Evolutionary conservation across 2,888 invertebrate species (phyloP).

Genomic region (Rotaria sp.): DNA sequence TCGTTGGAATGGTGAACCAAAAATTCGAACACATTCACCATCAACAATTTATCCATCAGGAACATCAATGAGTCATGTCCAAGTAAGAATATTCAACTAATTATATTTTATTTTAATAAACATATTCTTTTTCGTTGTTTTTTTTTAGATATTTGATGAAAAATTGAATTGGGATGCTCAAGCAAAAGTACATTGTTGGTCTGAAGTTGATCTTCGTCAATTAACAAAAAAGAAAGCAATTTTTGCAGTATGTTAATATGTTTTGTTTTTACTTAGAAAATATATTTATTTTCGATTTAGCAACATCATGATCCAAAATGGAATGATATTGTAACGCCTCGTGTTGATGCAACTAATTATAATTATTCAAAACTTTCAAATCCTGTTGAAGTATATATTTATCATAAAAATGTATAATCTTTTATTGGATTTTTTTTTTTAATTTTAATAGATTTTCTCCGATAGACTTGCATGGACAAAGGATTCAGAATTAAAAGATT

Average conservation of each 20-base stretch:
- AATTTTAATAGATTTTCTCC: no score
- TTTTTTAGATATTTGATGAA: conserved; percentile 14
- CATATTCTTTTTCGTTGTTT: not conserved
- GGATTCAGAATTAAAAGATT: not conserved
- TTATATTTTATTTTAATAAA: not conserved
- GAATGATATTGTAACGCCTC: not conserved
- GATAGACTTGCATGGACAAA: not conserved
- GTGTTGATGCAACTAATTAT: not conserved
- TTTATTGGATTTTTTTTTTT: no score
- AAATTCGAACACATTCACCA: not conserved
- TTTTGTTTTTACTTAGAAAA: no score
- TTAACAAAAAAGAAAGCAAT: not conserved
- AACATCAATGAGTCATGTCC: not conserved
- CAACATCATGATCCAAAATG: not conserved
- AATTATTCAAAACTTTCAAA: not conserved
- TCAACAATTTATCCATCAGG: not conserved
- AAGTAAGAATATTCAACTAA: not conserved
- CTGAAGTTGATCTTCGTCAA: not conserved
- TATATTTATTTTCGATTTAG: not conserved
- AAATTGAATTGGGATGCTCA: not conserved
- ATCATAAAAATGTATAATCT: no score
- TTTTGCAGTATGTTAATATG: not conserved
- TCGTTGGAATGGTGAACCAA: not conserved
- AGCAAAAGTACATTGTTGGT: not conserved
- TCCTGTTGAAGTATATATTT: no score